These are phyloP conservation scores for Urosaurus nigricauda DNA, from an alignment of 2,797 vertebrate genomes.

Conservation along the genomic window DNA sequence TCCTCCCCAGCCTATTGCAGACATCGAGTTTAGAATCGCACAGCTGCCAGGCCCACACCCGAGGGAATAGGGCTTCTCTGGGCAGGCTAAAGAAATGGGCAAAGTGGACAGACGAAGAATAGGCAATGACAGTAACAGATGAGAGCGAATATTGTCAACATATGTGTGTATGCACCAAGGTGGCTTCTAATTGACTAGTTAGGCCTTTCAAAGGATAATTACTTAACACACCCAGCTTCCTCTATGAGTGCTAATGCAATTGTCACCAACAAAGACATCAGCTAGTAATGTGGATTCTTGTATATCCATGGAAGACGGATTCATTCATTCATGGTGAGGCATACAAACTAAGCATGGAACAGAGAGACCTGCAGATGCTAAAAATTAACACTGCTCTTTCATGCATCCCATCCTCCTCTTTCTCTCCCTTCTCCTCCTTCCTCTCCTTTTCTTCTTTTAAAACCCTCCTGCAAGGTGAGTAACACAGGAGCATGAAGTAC, in stretches of 20 bases:
- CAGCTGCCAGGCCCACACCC: background rate
- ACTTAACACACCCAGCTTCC: background rate
- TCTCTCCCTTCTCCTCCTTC: background rate
- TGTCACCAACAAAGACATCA: conserved; percentile 27
- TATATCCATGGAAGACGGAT: background rate
- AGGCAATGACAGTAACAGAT: conserved; percentile 35
- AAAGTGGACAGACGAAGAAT: conserved; percentile 31
- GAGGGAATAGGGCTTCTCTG: conserved; percentile 28
- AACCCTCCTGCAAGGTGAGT: too few relatives aligned
- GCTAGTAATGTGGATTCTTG: background rate
- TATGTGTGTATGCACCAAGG: conserved; percentile 12
- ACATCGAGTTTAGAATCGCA: fast-evolving
- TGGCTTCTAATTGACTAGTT: conserved; percentile 47
- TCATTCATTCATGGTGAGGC: background rate
- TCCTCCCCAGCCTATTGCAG: conserved; percentile 8
- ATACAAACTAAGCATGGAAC: too few relatives aligned
- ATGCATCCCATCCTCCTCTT: background rate
- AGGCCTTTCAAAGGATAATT: conserved; percentile 53
- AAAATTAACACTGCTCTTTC: background rate
- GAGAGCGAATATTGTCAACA: conserved; percentile 46
- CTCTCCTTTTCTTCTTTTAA: too few relatives aligned
- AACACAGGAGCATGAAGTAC: too few relatives aligned
- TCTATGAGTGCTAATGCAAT: background rate
- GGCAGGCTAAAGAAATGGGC: conserved; percentile 29
- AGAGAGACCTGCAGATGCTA: background rate